Evolutionary conservation across 2,888 invertebrate species (phyloP).

Genomic region (Stenichneumon culpator): DNA sequence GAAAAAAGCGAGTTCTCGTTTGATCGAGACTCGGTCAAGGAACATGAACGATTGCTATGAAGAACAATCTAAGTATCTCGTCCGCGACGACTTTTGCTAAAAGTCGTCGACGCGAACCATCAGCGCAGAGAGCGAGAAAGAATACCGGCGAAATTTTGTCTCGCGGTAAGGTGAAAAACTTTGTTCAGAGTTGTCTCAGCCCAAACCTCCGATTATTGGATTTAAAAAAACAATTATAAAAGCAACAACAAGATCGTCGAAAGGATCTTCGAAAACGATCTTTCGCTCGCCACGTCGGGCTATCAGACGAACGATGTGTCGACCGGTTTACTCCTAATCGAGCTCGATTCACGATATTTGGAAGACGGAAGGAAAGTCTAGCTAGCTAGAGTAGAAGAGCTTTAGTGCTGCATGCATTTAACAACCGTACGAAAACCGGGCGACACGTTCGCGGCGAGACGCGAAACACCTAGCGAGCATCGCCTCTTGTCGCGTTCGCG

Average conservation of each 20-base stretch:
- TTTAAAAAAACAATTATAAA: neutral
- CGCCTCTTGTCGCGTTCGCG: slow-evolving; percentile 30
- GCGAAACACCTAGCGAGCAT: slow-evolving; percentile 5
- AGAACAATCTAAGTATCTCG: slow-evolving; percentile 14
- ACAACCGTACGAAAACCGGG: slow-evolving; percentile 52
- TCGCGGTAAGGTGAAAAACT: slow-evolving; percentile 5
- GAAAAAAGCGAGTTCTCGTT: slow-evolving; percentile 47
- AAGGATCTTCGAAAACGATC: slow-evolving; percentile 25
- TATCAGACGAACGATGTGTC: slow-evolving; percentile 21
- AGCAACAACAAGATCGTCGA: neutral
- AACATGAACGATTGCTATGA: slow-evolving; percentile 6
- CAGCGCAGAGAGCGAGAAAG: slow-evolving; percentile 8
- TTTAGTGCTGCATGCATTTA: slow-evolving; percentile 69
- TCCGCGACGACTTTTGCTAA: slow-evolving; percentile 8
- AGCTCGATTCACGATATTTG: slow-evolving; percentile 28
- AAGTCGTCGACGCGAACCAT: slow-evolving; percentile 1
- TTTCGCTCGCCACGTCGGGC: slow-evolving; percentile 23
- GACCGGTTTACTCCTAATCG: slow-evolving; percentile 11
- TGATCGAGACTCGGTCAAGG: slow-evolving; percentile 43
- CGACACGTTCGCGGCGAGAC: slow-evolving; percentile 36
- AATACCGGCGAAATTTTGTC: neutral
- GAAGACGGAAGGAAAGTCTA: slow-evolving; percentile 47
- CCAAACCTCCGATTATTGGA: neutral
- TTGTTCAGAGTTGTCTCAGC: neutral
- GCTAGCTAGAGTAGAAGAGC: slow-evolving; percentile 66